Conservation (phyloP, 2,797 vertebrate genomes). For the Myotis findleyi region DNA sequence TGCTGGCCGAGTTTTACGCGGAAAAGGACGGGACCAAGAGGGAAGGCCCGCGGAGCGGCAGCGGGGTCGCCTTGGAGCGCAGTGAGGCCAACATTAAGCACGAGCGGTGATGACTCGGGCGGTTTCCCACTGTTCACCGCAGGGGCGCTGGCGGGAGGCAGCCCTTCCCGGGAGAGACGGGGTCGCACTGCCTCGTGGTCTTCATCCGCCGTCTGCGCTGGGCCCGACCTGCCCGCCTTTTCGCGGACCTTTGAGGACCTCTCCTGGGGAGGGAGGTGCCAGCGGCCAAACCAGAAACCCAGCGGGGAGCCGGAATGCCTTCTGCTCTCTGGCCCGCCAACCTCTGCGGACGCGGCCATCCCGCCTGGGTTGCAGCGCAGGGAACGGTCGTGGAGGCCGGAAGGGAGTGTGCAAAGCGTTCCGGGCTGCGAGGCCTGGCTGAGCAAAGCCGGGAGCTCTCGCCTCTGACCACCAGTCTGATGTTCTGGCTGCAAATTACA, state of each 20-base stretch:
- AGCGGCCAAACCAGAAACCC: conserved; percentile 50
- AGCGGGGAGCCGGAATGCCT: conserved; percentile 76
- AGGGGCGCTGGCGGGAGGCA: rapidly evolving
- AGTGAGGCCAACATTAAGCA: conserved; percentile 91
- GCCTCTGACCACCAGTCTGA: background rate
- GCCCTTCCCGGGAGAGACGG: background rate
- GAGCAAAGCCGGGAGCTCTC: rapidly evolving
- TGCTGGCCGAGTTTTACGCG: conserved; percentile 93
- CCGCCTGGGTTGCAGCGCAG: rapidly evolving
- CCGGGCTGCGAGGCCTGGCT: rapidly evolving
- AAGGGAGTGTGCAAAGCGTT: rapidly evolving
- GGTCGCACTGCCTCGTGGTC: conserved; percentile 53
- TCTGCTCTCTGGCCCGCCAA: conserved; percentile 60
- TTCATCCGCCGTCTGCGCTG: rapidly evolving
- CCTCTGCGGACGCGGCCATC: rapidly evolving
- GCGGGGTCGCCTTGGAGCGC: conserved; percentile 89
- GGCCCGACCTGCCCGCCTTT: background rate
- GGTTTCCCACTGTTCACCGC: background rate
- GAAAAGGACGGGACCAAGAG: conserved; percentile 90
- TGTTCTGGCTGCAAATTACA: background rate
- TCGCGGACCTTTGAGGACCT: background rate
- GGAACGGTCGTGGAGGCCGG: rapidly evolving
- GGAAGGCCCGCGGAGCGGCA: conserved; percentile 87
- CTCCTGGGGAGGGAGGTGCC: rapidly evolving
- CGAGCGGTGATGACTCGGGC: conserved; percentile 91